Percentiles rank a stretch among this genome's conserved stretches.
Evolutionary conservation across 2,113 vertebrate species (phyloP).

Genomic region (Phoenicopterus ruber): DNA sequence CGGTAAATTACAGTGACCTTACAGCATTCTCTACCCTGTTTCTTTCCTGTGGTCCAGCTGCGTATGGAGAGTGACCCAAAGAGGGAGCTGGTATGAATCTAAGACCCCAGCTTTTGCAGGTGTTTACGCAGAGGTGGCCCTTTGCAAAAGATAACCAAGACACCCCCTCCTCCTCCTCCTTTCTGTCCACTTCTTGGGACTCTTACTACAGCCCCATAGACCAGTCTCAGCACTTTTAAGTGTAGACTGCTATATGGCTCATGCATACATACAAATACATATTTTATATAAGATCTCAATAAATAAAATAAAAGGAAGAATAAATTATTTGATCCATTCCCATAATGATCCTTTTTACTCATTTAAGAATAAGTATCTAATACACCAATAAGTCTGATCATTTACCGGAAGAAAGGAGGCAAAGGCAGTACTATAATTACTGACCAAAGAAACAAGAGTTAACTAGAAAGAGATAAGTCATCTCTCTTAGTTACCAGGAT

Average conservation of each 20-base stretch:
- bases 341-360: background rate
- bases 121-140: background rate
- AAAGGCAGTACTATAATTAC: background rate
- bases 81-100: background rate
- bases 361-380: background rate
- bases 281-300: background rate
- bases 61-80: background rate
- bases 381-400: background rate
- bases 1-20: background rate
- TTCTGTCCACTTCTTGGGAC: background rate
- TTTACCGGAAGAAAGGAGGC: background rate
- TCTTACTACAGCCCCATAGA: background rate
- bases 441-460: background rate
- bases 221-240: background rate
- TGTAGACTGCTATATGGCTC: background rate
- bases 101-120: background rate
- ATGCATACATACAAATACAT: background rate
- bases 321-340: background rate
- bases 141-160: background rate
- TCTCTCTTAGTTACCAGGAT: background rate
- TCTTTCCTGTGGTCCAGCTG: background rate
- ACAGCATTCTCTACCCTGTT: background rate
- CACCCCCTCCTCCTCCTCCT: background rate
- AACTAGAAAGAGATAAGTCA: background rate
- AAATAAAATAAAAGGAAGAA: background rate